Evolutionary conservation across 2,797 vertebrate genomes (phyloP).

Genomic region (Cirrhinus mrigala): DNA sequence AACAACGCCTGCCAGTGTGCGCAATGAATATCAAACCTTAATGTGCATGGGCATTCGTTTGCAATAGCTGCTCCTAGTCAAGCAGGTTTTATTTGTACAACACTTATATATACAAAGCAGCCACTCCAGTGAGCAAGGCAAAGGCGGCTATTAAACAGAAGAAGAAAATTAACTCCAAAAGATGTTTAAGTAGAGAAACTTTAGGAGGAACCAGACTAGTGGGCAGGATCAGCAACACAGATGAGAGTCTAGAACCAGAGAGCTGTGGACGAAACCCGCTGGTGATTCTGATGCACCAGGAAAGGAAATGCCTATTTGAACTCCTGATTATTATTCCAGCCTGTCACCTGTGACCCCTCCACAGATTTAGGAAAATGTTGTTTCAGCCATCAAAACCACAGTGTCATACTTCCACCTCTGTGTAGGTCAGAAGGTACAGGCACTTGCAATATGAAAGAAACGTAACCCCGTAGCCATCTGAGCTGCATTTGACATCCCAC

Average conservation of each 20-base stretch:
- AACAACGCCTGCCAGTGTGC: constrained; percentile 36
- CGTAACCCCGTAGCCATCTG: constrained; percentile 72
- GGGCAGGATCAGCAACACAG: neutral
- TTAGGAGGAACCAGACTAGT: neutral
- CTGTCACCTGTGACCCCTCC: neutral
- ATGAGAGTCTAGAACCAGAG: neutral
- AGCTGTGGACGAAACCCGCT: neutral
- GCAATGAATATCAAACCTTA: constrained; percentile 15
- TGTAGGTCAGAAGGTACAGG: neutral
- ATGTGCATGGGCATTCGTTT: neutral
- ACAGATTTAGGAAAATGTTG: neutral
- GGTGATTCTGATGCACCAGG: neutral
- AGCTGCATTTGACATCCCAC: constrained; percentile 76
- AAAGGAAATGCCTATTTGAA: neutral
- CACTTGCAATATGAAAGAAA: constrained; percentile 54
- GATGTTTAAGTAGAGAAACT: neutral
- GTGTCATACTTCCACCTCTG: neutral
- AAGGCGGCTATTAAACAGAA: too few species aligned
- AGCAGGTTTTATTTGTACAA: neutral
- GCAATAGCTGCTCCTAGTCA: neutral
- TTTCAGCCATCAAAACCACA: neutral
- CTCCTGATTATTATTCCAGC: neutral
- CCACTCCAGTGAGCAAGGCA: neutral
- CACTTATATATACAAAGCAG: neutral
- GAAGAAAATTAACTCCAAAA: too few species aligned